A percentile compares a stretch with the other conserved stretches of the same genome.
These are phyloP conservation scores for Heliconius erato DNA, from an alignment of 2,888 invertebrate genomes.

Conservation along the genomic window DNA sequence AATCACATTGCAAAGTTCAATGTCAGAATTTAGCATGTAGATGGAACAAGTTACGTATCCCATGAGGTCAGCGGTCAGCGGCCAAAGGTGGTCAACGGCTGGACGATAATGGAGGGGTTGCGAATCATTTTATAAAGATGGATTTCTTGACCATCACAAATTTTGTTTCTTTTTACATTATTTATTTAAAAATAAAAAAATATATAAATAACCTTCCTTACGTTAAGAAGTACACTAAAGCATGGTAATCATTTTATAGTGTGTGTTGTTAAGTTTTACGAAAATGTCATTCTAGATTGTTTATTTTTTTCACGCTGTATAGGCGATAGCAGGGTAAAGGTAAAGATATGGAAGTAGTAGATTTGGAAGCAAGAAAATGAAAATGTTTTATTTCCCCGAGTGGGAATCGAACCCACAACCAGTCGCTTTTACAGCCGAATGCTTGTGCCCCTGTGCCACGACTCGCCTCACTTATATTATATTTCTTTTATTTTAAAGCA, in stretches of 20 bases:
- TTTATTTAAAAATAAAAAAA: background rate
- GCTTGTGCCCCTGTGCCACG: no score
- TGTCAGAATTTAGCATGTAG: conserved; percentile 51
- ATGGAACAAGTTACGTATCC: conserved; percentile 68
- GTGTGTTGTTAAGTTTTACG: background rate
- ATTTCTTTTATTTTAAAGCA: background rate
- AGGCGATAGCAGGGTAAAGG: no score
- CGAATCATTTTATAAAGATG: conserved; percentile 61
- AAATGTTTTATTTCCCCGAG: no score
- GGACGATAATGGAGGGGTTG: conserved; percentile 68
- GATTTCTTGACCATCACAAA: conserved; percentile 23
- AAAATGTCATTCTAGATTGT: background rate
- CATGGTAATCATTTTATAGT: background rate
- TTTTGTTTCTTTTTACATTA: background rate
- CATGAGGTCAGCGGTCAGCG: conserved; percentile 76
- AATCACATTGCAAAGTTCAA: conserved; percentile 64
- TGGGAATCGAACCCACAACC: no score
- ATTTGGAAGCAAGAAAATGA: no score
- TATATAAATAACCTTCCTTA: background rate
- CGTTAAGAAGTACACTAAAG: background rate
- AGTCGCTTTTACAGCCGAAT: no score
- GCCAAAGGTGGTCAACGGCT: conserved; percentile 82
- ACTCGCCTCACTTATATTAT: background rate
- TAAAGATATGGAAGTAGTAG: no score
- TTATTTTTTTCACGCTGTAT: background rate